These are phyloP conservation scores for Bubo scandiacus DNA, from an alignment of 2,113 vertebrate genomes.

Conservation along the genomic window DNA sequence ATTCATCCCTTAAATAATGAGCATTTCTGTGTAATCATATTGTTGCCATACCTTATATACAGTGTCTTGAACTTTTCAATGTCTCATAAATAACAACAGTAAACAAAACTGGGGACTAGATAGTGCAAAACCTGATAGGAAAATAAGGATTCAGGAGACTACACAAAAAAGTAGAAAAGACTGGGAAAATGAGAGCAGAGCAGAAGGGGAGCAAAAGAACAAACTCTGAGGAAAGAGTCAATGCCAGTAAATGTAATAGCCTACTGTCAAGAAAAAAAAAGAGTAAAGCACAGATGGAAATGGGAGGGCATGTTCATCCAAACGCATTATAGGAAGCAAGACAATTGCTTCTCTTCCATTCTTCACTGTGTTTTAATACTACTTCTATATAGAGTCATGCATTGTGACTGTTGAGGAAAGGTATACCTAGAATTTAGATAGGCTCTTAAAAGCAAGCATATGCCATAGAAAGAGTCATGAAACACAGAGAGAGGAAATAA, in stretches of 20 bases:
- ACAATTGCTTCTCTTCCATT: neutral
- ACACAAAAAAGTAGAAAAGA: neutral
- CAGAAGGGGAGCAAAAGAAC: neutral
- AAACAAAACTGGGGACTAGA: neutral
- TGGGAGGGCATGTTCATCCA: neutral
- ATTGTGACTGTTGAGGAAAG: neutral
- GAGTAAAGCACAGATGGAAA: neutral
- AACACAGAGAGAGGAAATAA: neutral
- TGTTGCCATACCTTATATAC: neutral
- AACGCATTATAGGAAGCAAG: neutral
- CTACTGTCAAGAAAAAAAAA: neutral
- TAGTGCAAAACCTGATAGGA: neutral
- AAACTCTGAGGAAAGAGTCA: neutral
- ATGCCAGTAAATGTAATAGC: neutral
- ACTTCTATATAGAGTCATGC: neutral
- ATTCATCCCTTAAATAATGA: neutral
- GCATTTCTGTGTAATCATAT: neutral
- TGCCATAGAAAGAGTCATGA: neutral
- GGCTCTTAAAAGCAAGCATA: neutral
- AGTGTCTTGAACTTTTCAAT: neutral
- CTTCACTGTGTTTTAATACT: neutral
- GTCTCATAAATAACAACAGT: neutral
- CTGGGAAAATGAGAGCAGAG: neutral
- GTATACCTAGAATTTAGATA: neutral
- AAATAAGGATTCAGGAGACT: neutral